Conservation (phyloP, 2,113 vertebrate species). For the Castor canadensis region DNA sequence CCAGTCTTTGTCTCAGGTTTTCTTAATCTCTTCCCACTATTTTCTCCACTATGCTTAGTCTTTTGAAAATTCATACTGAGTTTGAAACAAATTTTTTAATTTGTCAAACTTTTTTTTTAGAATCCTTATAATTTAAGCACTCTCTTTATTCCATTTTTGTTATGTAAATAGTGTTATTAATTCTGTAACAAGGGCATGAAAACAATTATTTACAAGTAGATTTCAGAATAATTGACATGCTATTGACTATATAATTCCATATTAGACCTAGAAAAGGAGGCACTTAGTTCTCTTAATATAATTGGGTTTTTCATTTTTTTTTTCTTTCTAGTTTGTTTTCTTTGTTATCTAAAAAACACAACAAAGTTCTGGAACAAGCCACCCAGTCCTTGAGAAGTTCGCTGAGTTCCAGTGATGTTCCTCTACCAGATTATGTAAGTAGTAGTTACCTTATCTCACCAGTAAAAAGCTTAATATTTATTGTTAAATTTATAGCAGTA, state of each 20-base stretch:
- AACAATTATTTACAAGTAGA: not conserved
- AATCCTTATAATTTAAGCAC: slow-evolving; percentile 28
- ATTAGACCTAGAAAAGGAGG: not conserved
- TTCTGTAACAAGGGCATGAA: not conserved
- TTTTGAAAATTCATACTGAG: not conserved
- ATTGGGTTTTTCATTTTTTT: slow-evolving; percentile 1
- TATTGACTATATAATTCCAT: not conserved
- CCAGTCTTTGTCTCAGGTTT: not conserved
- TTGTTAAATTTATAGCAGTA: slow-evolving; percentile 9
- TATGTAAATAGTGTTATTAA: not conserved
- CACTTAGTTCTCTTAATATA: not conserved
- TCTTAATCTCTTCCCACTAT: not conserved
- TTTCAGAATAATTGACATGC: slow-evolving; percentile 32
- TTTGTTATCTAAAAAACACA: slow-evolving; percentile 98
- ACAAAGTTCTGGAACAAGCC: slow-evolving; percentile 98
- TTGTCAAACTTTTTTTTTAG: slow-evolving; percentile 13
- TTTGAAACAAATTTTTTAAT: slow-evolving; percentile 29
- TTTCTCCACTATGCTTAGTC: not conserved
- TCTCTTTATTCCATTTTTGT: not conserved
- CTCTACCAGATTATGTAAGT: slow-evolving; percentile 98
- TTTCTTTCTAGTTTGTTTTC: slow-evolving; percentile 95
- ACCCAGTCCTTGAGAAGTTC: slow-evolving; percentile 94
- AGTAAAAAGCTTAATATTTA: not conserved
- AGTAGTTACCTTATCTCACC: slow-evolving; percentile 83
- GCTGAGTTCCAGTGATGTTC: slow-evolving; percentile 86